Evolutionary conservation across 2,888 invertebrate genomes (phyloP).

Genomic region (Argynnis bischoffii): DNA sequence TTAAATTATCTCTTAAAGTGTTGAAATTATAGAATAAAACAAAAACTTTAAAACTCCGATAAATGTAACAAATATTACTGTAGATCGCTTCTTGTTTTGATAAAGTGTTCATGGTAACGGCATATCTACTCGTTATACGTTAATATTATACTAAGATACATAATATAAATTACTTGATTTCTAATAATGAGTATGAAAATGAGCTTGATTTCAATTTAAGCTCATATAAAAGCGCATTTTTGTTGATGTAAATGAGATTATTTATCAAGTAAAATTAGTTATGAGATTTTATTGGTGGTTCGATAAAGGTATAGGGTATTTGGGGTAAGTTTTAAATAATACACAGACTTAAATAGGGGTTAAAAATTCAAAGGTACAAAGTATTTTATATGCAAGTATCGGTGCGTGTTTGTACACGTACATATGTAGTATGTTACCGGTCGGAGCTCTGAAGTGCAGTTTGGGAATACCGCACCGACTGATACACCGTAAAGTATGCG

Average conservation of each 20-base stretch:
- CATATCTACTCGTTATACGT: not conserved
- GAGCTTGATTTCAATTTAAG: constrained; percentile 9
- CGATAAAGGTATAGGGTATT: no score
- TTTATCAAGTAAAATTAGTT: no score
- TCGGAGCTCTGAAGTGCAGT: constrained; percentile 78
- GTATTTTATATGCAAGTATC: constrained; percentile 38
- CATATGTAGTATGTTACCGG: constrained; percentile 51
- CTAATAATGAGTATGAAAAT: constrained; percentile 4
- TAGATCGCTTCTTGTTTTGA: constrained; percentile 11
- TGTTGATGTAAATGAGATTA: not conserved
- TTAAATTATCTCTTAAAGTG: constrained; percentile 10
- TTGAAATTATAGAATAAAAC: constrained; percentile 18
- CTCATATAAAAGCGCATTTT: not conserved
- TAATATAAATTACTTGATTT: constrained; percentile 18
- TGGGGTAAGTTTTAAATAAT: constrained; percentile 8
- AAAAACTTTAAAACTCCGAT: not conserved
- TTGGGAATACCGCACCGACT: constrained; percentile 81
- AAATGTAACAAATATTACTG: not conserved
- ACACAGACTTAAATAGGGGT: constrained; percentile 10
- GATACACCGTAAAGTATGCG: constrained; percentile 76
- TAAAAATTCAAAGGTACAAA: constrained; percentile 29
- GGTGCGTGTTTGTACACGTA: constrained; percentile 38
- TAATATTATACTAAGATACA: constrained; percentile 8
- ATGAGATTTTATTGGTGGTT: no score
- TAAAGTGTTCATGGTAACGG: constrained; percentile 8